Conservation (phyloP, 2,797 vertebrate species). For the Myiothlypis chrysogaster region DNA sequence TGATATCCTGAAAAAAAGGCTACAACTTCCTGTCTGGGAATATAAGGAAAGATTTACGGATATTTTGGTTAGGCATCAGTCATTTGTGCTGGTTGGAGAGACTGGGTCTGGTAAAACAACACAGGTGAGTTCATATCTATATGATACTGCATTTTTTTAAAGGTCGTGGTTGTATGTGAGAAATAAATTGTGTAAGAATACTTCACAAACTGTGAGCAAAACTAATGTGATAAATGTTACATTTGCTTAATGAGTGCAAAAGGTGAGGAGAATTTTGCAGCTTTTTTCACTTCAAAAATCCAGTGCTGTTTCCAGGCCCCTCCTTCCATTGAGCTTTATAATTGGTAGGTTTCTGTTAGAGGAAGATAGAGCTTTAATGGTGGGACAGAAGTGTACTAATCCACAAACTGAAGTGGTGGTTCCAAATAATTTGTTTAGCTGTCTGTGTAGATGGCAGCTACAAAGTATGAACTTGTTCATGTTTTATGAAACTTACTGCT, state of each 20-base stretch:
- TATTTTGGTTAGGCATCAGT: conserved; percentile 89
- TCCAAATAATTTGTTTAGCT: neutral
- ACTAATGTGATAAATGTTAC: neutral
- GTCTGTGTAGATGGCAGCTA: neutral
- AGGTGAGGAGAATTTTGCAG: neutral
- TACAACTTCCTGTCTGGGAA: conserved; percentile 94
- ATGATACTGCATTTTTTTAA: neutral
- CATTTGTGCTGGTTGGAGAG: conserved; percentile 93
- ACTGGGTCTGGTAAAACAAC: conserved; percentile 97
- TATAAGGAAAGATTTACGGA: conserved; percentile 92
- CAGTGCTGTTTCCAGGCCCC: neutral
- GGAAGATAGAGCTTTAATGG: neutral
- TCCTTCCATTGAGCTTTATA: neutral
- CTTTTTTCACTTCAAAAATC: neutral
- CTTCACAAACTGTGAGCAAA: neutral
- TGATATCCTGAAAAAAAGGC: conserved; percentile 93
- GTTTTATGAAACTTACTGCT: neutral
- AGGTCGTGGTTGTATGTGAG: neutral
- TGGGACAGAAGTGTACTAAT: neutral
- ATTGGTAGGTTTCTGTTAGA: neutral
- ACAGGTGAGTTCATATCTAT: conserved; percentile 79
- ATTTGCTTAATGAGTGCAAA: neutral
- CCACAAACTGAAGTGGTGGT: neutral
- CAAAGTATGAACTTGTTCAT: neutral
- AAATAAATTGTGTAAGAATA: neutral